A percentile compares a stretch with the other conserved stretches of the same genome.
Evolutionary conservation across 2,113 vertebrate genomes (phyloP).

Genomic region (Riparia riparia): DNA sequence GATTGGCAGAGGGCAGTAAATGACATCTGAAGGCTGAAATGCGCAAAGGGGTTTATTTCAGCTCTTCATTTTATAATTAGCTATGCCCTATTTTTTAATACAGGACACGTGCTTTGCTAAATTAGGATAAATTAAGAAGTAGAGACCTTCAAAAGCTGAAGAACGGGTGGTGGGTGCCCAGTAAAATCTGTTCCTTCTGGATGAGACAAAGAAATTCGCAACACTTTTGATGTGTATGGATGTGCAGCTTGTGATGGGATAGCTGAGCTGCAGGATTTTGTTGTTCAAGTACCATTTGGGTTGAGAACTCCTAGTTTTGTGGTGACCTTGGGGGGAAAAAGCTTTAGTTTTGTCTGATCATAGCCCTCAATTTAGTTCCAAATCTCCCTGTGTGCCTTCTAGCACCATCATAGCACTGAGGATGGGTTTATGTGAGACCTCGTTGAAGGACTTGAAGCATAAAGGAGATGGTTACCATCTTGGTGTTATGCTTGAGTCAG

Average conservation of each 20-base stretch:
- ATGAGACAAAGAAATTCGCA: not conserved
- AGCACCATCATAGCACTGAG: not conserved
- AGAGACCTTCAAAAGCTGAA: not conserved
- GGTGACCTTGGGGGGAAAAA: not conserved
- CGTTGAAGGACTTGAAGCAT: not conserved
- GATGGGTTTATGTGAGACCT: not conserved
- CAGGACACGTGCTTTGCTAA: not conserved
- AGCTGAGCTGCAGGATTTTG: accelerated
- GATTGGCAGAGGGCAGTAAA: conserved; percentile 29
- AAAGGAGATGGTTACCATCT: not conserved
- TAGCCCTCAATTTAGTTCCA: not conserved
- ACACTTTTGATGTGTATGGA: not conserved
- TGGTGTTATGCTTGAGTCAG: not conserved
- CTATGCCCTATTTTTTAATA: not conserved
- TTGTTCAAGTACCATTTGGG: not conserved
- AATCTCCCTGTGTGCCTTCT: not conserved
- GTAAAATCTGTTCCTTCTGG: not conserved
- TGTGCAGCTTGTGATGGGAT: not conserved
- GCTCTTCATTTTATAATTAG: not conserved
- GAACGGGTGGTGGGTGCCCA: not conserved
- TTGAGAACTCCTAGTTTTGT: not conserved
- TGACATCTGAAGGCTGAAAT: conserved; percentile 38
- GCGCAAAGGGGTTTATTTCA: conserved; percentile 20
- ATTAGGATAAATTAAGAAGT: not conserved
- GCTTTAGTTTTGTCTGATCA: not conserved